phyloP scores from a whole-genome alignment of 2,888 invertebrate genomes.

The Eutolmus rufibarbis region DNA sequence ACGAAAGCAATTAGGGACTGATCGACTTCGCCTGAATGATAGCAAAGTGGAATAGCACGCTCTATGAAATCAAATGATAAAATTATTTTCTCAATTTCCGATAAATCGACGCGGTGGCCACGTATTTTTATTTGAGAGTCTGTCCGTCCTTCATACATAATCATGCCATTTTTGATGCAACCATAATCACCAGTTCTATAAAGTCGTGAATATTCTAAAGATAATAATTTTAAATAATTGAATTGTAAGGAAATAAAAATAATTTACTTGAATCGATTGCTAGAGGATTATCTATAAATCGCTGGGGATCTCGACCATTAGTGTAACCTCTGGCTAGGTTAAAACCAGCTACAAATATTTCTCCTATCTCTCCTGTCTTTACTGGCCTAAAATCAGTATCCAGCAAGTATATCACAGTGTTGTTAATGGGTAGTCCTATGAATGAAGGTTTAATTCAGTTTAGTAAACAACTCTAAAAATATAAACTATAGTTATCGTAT shows the following conservation, averaged over 20 bases:
- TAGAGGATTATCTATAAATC: conserved; percentile 78
- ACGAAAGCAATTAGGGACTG: conserved; percentile 78
- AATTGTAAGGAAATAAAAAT: background rate
- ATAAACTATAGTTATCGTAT: too few species aligned
- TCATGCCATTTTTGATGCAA: conserved; percentile 71
- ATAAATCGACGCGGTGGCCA: conserved; percentile 84
- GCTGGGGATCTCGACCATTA: conserved; percentile 74
- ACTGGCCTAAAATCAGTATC: conserved; percentile 78
- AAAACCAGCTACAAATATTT: conserved; percentile 80
- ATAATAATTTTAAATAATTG: background rate
- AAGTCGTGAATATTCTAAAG: conserved; percentile 71
- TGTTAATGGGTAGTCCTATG: conserved; percentile 77
- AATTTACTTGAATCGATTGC: conserved; percentile 69
- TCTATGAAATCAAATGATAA: conserved; percentile 71
- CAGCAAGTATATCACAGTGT: conserved; percentile 81
- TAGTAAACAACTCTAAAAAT: too few species aligned
- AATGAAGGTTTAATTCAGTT: background rate
- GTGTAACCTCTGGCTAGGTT: conserved; percentile 86
- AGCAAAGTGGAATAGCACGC: conserved; percentile 80
- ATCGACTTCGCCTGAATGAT: conserved; percentile 75
- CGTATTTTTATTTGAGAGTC: conserved; percentile 87
- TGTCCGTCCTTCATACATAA: conserved; percentile 82
- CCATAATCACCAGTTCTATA: conserved; percentile 89
- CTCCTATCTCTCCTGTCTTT: conserved; percentile 77
- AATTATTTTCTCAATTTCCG: conserved; percentile 82